These are phyloP conservation scores for Tuberolachnus salignus DNA, from an alignment of 2,888 invertebrate species.

Conservation along the genomic window DNA sequence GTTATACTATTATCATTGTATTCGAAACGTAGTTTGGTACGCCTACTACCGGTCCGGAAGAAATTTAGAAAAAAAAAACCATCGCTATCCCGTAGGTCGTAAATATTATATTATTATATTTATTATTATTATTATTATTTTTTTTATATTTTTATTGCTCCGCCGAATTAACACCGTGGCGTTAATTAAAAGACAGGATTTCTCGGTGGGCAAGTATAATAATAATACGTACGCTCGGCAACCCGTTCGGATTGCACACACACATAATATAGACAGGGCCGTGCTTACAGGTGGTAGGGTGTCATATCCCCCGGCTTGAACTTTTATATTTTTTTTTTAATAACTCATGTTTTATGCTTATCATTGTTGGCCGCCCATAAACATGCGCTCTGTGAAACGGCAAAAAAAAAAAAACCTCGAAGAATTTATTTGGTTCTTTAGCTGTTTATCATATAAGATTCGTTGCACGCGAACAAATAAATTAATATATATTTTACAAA, in stretches of 20 bases:
- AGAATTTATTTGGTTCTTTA: no score
- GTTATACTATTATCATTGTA: background rate
- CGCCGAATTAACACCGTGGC: constrained; percentile 22
- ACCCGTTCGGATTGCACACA: constrained; percentile 37
- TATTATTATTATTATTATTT: background rate
- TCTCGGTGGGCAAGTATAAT: background rate
- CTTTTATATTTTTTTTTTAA: no score
- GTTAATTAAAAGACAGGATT: constrained; percentile 40
- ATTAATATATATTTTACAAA: no score
- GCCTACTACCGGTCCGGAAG: background rate
- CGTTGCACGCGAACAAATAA: no score
- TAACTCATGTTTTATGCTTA: no score
- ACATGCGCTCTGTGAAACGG: no score
- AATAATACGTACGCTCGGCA: background rate
- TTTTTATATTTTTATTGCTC: constrained; percentile 11
- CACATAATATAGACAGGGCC: no score
- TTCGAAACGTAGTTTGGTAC: background rate
- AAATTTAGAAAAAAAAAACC: background rate
- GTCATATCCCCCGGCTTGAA: no score
- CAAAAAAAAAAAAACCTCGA: no score
- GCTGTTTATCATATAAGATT: no score
- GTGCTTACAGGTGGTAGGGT: no score
- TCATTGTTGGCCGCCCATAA: no score
- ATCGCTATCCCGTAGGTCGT: constrained; percentile 25
- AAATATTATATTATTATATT: background rate